Evolutionary conservation across 2,113 vertebrate species (phyloP), one percentile per base, ranked within the genome.

Genomic region (Hyperopisus bebe): DNA sequence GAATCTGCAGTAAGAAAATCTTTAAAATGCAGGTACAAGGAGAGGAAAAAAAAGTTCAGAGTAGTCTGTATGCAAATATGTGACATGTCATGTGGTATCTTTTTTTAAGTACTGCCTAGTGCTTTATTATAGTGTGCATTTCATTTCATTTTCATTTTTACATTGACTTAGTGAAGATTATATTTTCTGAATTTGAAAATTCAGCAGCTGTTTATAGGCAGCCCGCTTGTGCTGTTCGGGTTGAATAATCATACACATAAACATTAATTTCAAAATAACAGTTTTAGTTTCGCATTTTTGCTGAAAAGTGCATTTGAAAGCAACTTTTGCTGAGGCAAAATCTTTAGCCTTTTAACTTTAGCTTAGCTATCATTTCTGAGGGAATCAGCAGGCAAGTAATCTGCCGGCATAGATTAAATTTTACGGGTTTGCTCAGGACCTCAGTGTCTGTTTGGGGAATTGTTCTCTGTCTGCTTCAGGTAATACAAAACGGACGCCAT

Each of bases 371-470:
- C 85, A 58, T 89, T 92, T 91, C 89, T 91, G 86, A n/a, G 88
- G 88, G 89, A 82, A 47, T 50, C 48, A 13, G 21, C 88, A 88
- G 91, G 91, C 55, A 89, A 87, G 89, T 90, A 93, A 89, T 77
- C 66, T 88, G 90, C 90, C 90, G 92, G 89, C 89, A 92, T 90
- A 92, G 92, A 94, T 94, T 93, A 93, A 89, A 92, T 44, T 88
- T 89, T 92, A 83, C 86, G 82, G 88, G 77, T 83, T 88, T 74
- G 62, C 88, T 85, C 92, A 47, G 74, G 31, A 84, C 88, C 92
- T 89, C 27, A 83, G 85, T 88, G 92, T 86, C 90, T 87, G 44
- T 84, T 90, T 15, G 89, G 53, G 35, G 82, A 91, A 89, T 92
- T 89, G 58, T 90, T 82, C 58, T 87, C 91, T 91, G 93, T 90